Conservation (phyloP, 2,113 vertebrate species). For the Spheniscus mendiculus region DNA sequence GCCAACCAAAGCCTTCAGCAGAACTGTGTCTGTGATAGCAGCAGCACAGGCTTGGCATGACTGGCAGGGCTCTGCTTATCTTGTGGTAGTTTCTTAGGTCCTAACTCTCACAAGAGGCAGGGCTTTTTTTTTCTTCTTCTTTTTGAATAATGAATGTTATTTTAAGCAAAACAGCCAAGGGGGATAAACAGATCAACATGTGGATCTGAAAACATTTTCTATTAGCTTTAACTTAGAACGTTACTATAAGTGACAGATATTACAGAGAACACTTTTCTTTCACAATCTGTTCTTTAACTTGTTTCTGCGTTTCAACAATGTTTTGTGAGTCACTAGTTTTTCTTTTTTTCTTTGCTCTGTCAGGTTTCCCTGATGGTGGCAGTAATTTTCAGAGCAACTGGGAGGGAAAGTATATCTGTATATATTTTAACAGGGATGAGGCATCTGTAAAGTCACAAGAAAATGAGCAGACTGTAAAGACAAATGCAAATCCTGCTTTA, state of each 20-base stretch:
- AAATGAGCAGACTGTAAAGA: neutral
- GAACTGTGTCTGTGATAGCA: neutral
- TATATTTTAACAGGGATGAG: neutral
- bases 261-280: neutral
- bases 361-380: neutral
- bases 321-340: neutral
- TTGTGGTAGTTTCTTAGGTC: neutral
- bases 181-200: constrained; percentile 10
- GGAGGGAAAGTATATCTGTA: neutral
- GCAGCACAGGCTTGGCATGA: neutral
- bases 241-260: neutral
- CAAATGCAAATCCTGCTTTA: neutral
- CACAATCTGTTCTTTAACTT: neutral
- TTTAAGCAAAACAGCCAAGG: neutral
- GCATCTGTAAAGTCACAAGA: neutral
- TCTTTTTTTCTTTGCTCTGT: neutral
- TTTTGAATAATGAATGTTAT: neutral
- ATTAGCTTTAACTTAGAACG: neutral
- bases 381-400: neutral
- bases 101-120: neutral
- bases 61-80: neutral
- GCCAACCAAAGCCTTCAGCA: neutral
- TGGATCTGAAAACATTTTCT: neutral
- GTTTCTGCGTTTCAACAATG: neutral
- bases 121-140: neutral